Conservation (phyloP, 1,140 invertebrate species). For the Drosophila kikkawai region DNA sequence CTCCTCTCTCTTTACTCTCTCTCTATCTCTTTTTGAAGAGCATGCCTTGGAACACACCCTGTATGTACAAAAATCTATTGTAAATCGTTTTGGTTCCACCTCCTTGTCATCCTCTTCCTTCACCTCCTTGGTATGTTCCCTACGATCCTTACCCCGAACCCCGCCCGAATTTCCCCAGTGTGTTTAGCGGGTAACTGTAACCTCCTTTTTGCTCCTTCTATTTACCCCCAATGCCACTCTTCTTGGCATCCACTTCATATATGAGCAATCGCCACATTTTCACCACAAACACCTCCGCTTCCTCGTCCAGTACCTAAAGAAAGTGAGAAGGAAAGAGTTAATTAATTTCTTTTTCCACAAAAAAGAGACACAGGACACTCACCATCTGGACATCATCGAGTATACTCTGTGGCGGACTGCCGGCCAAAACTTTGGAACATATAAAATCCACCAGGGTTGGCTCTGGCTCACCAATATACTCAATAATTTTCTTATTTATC, state of each 20-base stretch:
- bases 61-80: constrained; percentile 40
- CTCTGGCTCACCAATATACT: constrained; percentile 99
- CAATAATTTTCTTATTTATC: constrained; percentile 99
- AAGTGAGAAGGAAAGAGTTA: constrained; percentile 53
- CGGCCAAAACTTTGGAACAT: constrained; percentile 98
- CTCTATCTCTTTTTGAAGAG: not conserved
- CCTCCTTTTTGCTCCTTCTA: not conserved
- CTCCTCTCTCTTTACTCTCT: not conserved
- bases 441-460: constrained; percentile 99
- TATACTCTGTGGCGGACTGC: constrained; percentile 96
- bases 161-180: constrained; percentile 16
- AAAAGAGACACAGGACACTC: too few relatives aligned
- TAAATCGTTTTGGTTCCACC: constrained; percentile 12
- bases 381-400: constrained; percentile 99
- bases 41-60: not conserved
- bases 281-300: constrained; percentile 99
- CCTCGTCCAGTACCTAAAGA: constrained; percentile 96
- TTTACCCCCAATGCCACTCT: constrained; percentile 87
- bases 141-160: constrained; percentile 16
- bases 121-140: constrained; percentile 12
- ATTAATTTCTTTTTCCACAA: too few relatives aligned
- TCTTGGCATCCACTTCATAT: constrained; percentile 99
- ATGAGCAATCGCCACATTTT: constrained; percentile 99
- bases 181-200: not conserved
- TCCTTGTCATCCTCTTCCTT: too few relatives aligned